phyloP scores from a whole-genome alignment of 2,113 vertebrate species.

The Accipiter cooperii region DNA sequence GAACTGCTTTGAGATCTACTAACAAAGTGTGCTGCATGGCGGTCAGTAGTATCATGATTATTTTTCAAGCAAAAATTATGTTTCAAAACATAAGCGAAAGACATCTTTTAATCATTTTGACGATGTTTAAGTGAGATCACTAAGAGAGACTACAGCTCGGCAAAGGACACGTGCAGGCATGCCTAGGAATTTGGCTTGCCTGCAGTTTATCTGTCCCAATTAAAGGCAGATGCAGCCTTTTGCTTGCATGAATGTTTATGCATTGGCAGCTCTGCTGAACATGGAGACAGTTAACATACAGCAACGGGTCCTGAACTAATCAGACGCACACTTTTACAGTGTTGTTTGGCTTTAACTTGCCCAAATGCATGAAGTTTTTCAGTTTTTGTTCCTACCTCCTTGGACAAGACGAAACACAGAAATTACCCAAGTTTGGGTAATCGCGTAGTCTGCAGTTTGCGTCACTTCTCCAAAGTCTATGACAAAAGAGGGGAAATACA shows the following conservation, averaged over 20 bases:
- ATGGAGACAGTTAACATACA: not conserved
- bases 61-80: not conserved
- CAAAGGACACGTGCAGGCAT: not conserved
- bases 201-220: constrained; percentile 14
- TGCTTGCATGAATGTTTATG: not conserved
- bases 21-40: not conserved
- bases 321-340: not conserved
- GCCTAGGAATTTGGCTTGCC: constrained; percentile 37
- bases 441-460: not conserved
- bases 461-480: not conserved
- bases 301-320: not conserved
- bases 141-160: not conserved
- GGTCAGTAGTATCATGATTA: not conserved
- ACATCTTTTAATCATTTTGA: constrained; percentile 1
- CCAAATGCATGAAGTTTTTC: not conserved
- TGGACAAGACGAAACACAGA: not conserved
- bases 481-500: not conserved
- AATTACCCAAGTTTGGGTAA: not conserved
- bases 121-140: constrained; percentile 12
- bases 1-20: not conserved
- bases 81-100: not conserved
- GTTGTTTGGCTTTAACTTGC: not conserved
- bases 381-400: not conserved
- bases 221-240: constrained; percentile 46
- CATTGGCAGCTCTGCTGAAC: not conserved